A percentile compares a stretch with the other conserved stretches of the same genome.
These are phyloP conservation scores for Beaufortia kweichowensis DNA, from an alignment of 2,113 vertebrate species.

Conservation along the genomic window DNA sequence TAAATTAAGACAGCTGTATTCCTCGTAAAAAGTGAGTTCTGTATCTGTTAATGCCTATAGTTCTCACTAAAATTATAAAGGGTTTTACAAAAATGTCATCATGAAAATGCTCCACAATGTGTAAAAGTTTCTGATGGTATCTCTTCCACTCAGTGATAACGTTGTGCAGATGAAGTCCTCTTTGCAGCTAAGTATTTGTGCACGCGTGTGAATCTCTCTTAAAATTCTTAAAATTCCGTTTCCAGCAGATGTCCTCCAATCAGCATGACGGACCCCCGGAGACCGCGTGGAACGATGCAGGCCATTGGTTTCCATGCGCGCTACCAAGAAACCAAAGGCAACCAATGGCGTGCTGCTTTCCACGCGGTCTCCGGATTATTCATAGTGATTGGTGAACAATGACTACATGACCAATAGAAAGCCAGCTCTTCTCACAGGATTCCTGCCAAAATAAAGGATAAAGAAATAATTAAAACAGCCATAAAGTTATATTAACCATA, in stretches of 20 bases:
- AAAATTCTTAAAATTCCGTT: slow-evolving; percentile 77
- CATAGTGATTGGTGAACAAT: background rate
- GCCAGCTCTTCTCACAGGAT: no score
- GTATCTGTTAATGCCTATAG: background rate
- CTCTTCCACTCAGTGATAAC: background rate
- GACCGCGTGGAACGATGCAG: slow-evolving; percentile 76
- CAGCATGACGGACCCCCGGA: slow-evolving; percentile 71
- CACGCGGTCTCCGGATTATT: background rate
- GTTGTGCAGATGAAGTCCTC: background rate
- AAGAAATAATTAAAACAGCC: no score
- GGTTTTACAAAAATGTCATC: background rate
- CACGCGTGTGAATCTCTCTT: slow-evolving; percentile 90
- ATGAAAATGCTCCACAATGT: background rate
- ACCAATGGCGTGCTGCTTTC: background rate
- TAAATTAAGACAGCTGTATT: background rate
- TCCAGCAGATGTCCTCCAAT: slow-evolving; percentile 82
- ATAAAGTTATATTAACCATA: no score
- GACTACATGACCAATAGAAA: no score
- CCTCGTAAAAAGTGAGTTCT: background rate
- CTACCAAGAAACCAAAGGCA: background rate
- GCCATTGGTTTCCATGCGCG: slow-evolving; percentile 75
- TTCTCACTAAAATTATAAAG: background rate
- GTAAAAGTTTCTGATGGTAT: background rate
- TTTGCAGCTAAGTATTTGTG: background rate
- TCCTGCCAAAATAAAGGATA: no score